Evolutionary conservation across 2,113 vertebrate species (phyloP).

Genomic region (Heliornis fulica): DNA sequence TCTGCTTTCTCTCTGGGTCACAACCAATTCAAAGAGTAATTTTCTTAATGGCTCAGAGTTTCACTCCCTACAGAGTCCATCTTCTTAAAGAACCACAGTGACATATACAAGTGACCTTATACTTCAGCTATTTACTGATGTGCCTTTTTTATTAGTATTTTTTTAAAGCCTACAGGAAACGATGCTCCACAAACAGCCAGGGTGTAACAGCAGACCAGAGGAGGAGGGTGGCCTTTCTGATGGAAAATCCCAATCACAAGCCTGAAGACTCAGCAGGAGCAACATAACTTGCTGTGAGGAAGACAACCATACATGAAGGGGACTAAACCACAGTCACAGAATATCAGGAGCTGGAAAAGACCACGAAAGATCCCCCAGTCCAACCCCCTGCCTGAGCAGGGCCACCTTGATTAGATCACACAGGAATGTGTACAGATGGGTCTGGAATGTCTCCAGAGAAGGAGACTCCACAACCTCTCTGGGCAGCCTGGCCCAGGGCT

Average conservation of each 20-base stretch:
- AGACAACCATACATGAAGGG: accelerated
- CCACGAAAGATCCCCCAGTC: no score
- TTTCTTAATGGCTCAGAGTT: not conserved
- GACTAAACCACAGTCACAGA: not conserved
- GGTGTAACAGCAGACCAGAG: not conserved
- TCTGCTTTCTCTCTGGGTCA: not conserved
- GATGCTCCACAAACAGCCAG: not conserved
- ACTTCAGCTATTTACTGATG: not conserved
- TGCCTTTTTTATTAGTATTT: not conserved
- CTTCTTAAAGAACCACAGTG: not conserved
- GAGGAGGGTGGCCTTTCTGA: not conserved
- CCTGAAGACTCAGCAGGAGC: not conserved
- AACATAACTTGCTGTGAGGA: not conserved
- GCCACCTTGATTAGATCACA: no score
- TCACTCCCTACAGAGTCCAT: not conserved
- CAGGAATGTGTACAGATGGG: no score
- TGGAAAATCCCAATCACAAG: not conserved
- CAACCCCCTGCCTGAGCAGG: no score
- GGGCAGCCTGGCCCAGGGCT: no score
- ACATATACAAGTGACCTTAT: not conserved
- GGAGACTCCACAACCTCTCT: no score
- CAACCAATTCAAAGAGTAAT: not conserved
- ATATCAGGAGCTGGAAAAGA: no score
- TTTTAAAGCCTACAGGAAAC: not conserved
- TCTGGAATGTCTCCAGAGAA: no score